phyloP scores from a whole-genome alignment of 2,113 vertebrate species.

The Lathamus discolor region DNA sequence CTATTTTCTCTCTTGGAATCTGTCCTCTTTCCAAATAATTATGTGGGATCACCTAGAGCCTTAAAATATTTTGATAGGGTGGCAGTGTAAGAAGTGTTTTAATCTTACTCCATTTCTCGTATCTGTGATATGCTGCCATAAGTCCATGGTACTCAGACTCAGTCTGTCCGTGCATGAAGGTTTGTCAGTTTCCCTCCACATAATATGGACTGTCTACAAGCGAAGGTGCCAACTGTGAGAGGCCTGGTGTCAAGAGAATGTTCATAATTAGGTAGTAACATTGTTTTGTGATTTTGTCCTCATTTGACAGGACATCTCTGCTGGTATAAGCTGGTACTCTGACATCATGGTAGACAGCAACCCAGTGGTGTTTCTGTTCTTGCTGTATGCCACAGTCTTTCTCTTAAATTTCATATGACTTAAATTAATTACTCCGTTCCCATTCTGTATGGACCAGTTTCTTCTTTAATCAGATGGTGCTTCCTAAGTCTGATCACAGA shows the following conservation, averaged over 20 bases:
- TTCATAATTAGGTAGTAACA: background rate
- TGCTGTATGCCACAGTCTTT: background rate
- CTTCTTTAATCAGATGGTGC: background rate
- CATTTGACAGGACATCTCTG: background rate
- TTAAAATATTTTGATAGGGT: background rate
- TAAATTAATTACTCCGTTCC: background rate
- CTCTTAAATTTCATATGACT: background rate
- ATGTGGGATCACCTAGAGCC: background rate
- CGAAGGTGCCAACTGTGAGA: fast-evolving
- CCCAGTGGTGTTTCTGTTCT: background rate
- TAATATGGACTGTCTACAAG: background rate
- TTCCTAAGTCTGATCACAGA: background rate
- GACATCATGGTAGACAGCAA: background rate
- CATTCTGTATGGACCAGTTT: background rate
- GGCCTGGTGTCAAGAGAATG: background rate
- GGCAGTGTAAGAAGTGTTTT: background rate
- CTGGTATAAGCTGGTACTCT: background rate
- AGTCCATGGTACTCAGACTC: background rate
- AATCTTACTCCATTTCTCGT: background rate
- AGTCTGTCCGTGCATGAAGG: background rate
- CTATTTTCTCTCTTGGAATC: background rate
- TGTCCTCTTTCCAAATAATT: background rate
- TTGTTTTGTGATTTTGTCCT: background rate
- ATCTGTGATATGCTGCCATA: background rate
- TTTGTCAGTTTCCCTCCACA: background rate